These are phyloP conservation scores for Mus spretus DNA, from an alignment of 2,797 vertebrate species.

Conservation along the genomic window DNA sequence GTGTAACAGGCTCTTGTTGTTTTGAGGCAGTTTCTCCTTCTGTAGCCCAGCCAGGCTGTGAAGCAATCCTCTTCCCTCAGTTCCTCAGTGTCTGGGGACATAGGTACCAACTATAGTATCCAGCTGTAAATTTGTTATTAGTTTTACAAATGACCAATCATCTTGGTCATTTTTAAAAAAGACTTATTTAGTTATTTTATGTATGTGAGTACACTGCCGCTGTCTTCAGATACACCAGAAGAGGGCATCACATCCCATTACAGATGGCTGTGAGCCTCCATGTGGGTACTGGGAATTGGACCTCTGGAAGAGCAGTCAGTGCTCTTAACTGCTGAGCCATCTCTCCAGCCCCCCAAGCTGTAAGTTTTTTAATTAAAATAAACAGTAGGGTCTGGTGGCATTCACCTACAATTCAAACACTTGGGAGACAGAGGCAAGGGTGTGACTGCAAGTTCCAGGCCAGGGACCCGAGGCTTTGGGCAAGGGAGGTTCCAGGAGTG, in stretches of 20 bases:
- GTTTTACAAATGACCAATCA: background rate
- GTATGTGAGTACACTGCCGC: background rate
- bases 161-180: background rate
- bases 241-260: background rate
- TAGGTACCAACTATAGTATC: background rate
- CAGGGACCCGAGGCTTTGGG: background rate
- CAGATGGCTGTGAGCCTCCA: background rate
- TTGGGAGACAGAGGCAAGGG: background rate
- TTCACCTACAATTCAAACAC: background rate
- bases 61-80: background rate
- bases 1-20: background rate
- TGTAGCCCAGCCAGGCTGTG: background rate
- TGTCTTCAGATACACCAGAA: background rate
- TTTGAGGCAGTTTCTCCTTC: background rate
- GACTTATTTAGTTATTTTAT: background rate
- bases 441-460: too few relatives aligned
- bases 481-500: background rate
- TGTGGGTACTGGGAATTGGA: background rate
- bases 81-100: background rate
- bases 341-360: background rate
- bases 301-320: background rate
- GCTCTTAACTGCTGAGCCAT: too few relatives aligned
- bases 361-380: background rate
- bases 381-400: background rate
- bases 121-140: background rate